Evolutionary conservation across 2,113 vertebrate genomes (phyloP).

Genomic region (Cairina moschata): DNA sequence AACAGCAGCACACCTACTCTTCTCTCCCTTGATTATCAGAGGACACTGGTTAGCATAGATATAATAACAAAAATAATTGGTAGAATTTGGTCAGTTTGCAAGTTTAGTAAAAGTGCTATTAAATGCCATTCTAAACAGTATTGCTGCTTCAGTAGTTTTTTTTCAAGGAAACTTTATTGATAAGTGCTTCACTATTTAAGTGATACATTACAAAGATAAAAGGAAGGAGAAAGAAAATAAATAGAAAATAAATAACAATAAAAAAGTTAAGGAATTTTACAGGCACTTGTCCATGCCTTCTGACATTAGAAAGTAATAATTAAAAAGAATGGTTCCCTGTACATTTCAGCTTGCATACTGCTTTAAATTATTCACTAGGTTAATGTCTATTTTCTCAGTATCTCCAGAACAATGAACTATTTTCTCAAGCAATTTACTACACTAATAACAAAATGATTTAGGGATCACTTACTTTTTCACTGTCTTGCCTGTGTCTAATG

Average conservation of each 20-base stretch:
- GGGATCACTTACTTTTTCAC: conserved; percentile 52
- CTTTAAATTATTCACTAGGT: conserved; percentile 44
- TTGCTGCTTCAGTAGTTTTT: neutral
- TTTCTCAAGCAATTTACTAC: conserved; percentile 38
- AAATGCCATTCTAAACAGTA: neutral
- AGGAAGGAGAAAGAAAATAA: neutral
- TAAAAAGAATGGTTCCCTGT: conserved; percentile 20
- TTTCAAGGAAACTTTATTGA: neutral
- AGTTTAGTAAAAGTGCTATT: neutral
- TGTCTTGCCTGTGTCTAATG: neutral
- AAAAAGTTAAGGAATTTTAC: neutral
- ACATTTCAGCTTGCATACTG: neutral
- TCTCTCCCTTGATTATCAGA: neutral
- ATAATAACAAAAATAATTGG: neutral
- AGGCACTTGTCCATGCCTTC: neutral
- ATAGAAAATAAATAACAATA: neutral
- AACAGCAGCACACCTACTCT: neutral
- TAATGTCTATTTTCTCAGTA: conserved; percentile 29
- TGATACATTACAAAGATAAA: neutral
- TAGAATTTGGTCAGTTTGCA: neutral
- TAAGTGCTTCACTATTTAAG: neutral
- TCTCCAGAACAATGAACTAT: neutral
- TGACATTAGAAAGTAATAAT: conserved; percentile 23
- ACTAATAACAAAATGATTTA: conserved; percentile 27
- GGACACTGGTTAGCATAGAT: neutral